Percentiles rank a stretch among this genome's conserved stretches.
Evolutionary conservation across 2,888 invertebrate genomes (phyloP).

Genomic region (Arctia plantaginis): DNA sequence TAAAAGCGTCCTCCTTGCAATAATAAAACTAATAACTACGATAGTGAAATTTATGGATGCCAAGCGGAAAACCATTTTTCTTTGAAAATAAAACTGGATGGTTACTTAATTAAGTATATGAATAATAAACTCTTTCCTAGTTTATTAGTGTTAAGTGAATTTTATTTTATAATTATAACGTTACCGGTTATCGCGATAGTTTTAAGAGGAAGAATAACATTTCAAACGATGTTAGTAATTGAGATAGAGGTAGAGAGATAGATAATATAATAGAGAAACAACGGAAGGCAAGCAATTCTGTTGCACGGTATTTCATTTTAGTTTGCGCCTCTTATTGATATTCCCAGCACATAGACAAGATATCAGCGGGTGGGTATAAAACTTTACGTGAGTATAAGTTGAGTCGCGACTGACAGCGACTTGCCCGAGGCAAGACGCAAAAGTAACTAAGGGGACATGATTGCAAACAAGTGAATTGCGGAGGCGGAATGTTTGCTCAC

Average conservation of each 20-base stretch:
- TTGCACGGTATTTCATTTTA: conserved; percentile 71
- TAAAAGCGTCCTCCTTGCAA: conserved; percentile 77
- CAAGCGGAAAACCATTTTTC: conserved; percentile 48
- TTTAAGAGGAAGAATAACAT: not conserved
- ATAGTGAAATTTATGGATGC: conserved; percentile 70
- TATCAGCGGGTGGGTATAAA: conserved; percentile 76
- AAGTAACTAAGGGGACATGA: conserved; percentile 32
- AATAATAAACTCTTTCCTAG: not conserved
- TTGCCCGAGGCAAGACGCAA: conserved; percentile 23
- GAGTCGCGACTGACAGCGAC: conserved; percentile 55
- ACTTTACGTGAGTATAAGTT: conserved; percentile 62
- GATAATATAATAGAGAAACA: conserved; percentile 55
- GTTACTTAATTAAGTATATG: conserved; percentile 5
- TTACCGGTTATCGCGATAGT: not conserved
- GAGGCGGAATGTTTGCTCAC: conserved; percentile 38
- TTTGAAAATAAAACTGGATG: conserved; percentile 22
- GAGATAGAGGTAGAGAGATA: too few relatives aligned
- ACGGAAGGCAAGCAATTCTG: conserved; percentile 63
- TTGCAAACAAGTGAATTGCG: conserved; percentile 43
- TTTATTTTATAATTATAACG: not conserved
- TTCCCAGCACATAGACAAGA: conserved; percentile 70
- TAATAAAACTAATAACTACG: conserved; percentile 78
- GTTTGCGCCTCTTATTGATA: conserved; percentile 75
- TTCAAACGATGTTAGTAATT: conserved; percentile 23
- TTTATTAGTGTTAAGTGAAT: not conserved